Percentiles rank a stretch among this genome's conserved stretches.
Evolutionary conservation across 2,888 invertebrate species (phyloP).

Genomic region (Agonum fuliginosum): DNA sequence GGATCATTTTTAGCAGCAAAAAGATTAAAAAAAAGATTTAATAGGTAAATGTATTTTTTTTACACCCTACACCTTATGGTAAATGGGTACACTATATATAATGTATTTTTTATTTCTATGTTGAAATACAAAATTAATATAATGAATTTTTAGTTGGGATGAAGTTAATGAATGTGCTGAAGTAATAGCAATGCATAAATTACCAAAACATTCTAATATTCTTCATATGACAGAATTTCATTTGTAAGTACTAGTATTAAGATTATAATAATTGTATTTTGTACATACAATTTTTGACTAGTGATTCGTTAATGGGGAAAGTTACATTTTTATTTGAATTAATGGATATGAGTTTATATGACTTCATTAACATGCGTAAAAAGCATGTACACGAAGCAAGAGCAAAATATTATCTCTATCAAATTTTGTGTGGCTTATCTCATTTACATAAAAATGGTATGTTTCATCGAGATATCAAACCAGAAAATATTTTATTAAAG

Average conservation of each 20-base stretch:
- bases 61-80: too few relatives aligned
- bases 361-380: slow-evolving; percentile 76
- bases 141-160: slow-evolving; percentile 69
- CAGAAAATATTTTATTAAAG: slow-evolving; percentile 82
- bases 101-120: too few relatives aligned
- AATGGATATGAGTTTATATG: slow-evolving; percentile 83
- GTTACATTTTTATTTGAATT: slow-evolving; percentile 80
- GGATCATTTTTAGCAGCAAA: slow-evolving; percentile 78
- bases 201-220: slow-evolving; percentile 78
- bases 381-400: slow-evolving; percentile 74
- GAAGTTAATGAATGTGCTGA: slow-evolving; percentile 76
- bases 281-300: slow-evolving; percentile 66
- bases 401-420: slow-evolving; percentile 77
- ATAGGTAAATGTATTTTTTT: slow-evolving; percentile 72
- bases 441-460: slow-evolving; percentile 78
- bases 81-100: too few relatives aligned
- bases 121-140: slow-evolving; percentile 9
- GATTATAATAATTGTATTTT: slow-evolving; percentile 53
- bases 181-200: slow-evolving; percentile 77
- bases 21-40: slow-evolving; percentile 77
- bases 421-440: slow-evolving; percentile 77
- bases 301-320: slow-evolving; percentile 77
- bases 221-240: slow-evolving; percentile 78
- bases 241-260: slow-evolving; percentile 74
- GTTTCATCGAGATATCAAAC: slow-evolving; percentile 83